A percentile compares a stretch with the other conserved stretches of the same genome.
Evolutionary conservation across 2,797 vertebrate species (phyloP).

Genomic region (Microctenopoma steveboyesi): DNA sequence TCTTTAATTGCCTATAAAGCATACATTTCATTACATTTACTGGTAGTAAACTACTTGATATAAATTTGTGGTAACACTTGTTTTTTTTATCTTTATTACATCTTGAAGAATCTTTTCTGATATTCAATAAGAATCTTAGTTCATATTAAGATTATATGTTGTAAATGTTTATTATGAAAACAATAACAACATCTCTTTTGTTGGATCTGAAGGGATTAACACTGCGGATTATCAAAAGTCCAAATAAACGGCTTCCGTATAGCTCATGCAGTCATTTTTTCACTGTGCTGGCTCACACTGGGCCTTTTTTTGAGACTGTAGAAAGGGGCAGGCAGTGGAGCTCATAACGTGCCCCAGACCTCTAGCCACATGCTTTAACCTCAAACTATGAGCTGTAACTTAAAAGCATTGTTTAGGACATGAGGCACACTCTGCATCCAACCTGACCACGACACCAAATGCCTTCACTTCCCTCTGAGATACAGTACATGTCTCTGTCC

Average conservation of each 20-base stretch:
- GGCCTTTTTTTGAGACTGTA: constrained; percentile 12
- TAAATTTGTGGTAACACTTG: background rate
- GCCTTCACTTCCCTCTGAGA: constrained; percentile 49
- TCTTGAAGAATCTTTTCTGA: background rate
- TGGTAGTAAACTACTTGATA: constrained; percentile 9
- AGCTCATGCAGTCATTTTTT: background rate
- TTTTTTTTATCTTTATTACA: background rate
- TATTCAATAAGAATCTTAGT: background rate
- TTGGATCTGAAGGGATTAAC: too few relatives aligned
- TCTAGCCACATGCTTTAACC: constrained; percentile 56
- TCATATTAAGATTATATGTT: background rate
- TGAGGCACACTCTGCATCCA: constrained; percentile 59
- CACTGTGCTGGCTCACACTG: background rate
- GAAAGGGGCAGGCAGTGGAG: constrained; percentile 39
- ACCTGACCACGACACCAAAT: constrained; percentile 57
- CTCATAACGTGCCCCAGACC: constrained; percentile 50
- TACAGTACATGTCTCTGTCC: constrained; percentile 40
- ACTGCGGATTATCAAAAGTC: background rate
- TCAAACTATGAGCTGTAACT: constrained; percentile 67
- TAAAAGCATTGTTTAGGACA: constrained; percentile 71
- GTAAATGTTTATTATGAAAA: too few relatives aligned
- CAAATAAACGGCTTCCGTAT: background rate
- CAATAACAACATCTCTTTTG: too few relatives aligned
- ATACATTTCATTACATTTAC: constrained; percentile 6
- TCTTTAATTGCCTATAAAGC: constrained; percentile 1